Percentiles rank a stretch among this genome's conserved stretches.
phyloP scores from a whole-genome alignment of 2,113 vertebrate species.

The Neotragus moschatus region DNA sequence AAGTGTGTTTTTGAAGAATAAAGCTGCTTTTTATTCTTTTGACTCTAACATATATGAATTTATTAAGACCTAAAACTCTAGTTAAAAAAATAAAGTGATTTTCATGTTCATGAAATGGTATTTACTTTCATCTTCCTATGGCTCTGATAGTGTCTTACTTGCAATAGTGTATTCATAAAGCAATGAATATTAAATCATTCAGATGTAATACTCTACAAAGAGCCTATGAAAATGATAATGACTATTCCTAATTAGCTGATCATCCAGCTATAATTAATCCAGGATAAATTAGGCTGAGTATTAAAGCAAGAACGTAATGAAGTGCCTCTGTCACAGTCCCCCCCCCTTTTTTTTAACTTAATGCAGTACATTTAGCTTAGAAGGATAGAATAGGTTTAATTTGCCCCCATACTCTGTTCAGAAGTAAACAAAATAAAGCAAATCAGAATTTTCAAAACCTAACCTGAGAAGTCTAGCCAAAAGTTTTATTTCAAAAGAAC shows the following conservation, averaged over 20 bases:
- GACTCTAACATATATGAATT: conserved; percentile 1
- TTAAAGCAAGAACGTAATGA: conserved; percentile 78
- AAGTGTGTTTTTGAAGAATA: conserved; percentile 3
- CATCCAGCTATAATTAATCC: conserved; percentile 81
- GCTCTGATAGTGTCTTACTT: conserved; percentile 10
- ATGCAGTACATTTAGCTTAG: conserved; percentile 54
- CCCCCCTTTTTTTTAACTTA: neutral
- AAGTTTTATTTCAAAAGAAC: neutral
- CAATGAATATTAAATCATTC: conserved; percentile 80
- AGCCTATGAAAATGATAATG: conserved; percentile 82
- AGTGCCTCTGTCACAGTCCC: conserved; percentile 44
- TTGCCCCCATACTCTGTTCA: conserved; percentile 56
- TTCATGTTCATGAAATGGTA: neutral
- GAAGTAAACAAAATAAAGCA: conserved; percentile 25
- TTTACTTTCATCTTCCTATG: neutral
- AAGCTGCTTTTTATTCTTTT: conserved; percentile 22
- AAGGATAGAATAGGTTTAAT: conserved; percentile 41
- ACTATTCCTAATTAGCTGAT: conserved; percentile 84
- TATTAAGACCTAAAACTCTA: neutral
- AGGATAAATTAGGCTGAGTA: conserved; percentile 82
- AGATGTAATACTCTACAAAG: conserved; percentile 83
- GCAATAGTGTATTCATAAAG: conserved; percentile 61
- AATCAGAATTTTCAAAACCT: conserved; percentile 54
- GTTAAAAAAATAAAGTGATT: conserved; percentile 47
- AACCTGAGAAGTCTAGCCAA: conserved; percentile 31